phyloP scores from a whole-genome alignment of 2,888 invertebrate genomes.

The Drosophila paranaensis region DNA sequence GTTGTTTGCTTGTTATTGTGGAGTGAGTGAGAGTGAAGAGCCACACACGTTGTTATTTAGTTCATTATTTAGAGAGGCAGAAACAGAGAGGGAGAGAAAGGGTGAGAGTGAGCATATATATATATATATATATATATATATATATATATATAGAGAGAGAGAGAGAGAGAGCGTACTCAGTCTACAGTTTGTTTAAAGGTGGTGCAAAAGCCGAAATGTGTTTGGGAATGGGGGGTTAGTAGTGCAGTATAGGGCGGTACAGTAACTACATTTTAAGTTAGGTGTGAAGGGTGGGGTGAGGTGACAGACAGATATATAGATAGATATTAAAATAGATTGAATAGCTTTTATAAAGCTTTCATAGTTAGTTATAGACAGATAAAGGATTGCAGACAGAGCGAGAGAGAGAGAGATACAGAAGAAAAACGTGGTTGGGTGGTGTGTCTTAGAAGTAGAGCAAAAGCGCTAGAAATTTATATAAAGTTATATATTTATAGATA shows the following conservation, averaged over 20 bases:
- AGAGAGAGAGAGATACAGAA: neutral
- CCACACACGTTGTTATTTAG: slow-evolving; percentile 40
- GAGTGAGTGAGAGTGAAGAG: slow-evolving; percentile 33
- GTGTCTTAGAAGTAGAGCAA: slow-evolving; percentile 70
- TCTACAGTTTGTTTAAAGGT: slow-evolving; percentile 57
- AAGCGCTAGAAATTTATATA: slow-evolving; percentile 64
- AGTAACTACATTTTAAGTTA: slow-evolving; percentile 69
- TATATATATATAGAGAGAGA: neutral
- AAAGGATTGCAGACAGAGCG: slow-evolving; percentile 13
- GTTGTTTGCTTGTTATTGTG: slow-evolving; percentile 36
- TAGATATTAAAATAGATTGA: slow-evolving; percentile 36
- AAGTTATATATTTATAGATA: slow-evolving; percentile 51
- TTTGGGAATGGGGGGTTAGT: slow-evolving; percentile 9
- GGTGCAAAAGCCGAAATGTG: slow-evolving; percentile 62
- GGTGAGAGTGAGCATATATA: neutral
- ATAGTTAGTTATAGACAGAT: slow-evolving; percentile 19
- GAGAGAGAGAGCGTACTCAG: slow-evolving; percentile 23
- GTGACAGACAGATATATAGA: slow-evolving; percentile 46
- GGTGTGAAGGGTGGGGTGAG: slow-evolving; percentile 36
- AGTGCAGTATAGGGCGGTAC: slow-evolving; percentile 10
- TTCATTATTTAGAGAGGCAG: slow-evolving; percentile 16
- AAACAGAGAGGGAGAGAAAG: slow-evolving; percentile 1
- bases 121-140: no score
- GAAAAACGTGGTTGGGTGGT: slow-evolving; percentile 34
- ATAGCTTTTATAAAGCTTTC: slow-evolving; percentile 40